These are phyloP conservation scores for Pleuronectes platessa DNA, from an alignment of 2,113 vertebrate species.

Conservation along the genomic window DNA sequence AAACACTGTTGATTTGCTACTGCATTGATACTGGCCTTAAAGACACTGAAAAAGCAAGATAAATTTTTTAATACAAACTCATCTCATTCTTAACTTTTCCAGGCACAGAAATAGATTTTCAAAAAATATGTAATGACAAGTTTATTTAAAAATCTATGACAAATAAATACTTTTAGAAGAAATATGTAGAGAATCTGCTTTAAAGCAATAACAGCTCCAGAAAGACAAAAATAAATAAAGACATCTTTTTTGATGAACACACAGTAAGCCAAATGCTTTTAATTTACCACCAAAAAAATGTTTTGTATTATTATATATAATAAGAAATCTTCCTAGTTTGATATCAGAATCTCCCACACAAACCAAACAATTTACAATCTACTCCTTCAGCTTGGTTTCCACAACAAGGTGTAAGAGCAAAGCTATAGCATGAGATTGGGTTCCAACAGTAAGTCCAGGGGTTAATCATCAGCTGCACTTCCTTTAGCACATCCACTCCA, in stretches of 20 bases:
- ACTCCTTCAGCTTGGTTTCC: neutral
- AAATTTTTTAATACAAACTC: slow-evolving; percentile 43
- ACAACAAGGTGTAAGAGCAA: neutral
- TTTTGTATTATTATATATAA: neutral
- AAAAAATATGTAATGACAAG: slow-evolving; percentile 60
- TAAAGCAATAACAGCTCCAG: slow-evolving; percentile 2
- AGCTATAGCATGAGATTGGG: neutral
- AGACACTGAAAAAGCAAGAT: neutral
- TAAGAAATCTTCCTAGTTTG: neutral
- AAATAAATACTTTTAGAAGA: slow-evolving; percentile 64
- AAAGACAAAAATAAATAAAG: slow-evolving; percentile 9
- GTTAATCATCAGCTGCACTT: neutral
- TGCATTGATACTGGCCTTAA: neutral
- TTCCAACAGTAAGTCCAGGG: neutral
- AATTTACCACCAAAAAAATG: neutral
- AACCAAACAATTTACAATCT: slow-evolving; percentile 5
- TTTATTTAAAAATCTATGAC: slow-evolving; percentile 50
- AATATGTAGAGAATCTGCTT: slow-evolving; percentile 30
- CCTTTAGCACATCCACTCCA: neutral
- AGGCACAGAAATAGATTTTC: slow-evolving; percentile 62
- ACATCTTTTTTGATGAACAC: slow-evolving; percentile 10
- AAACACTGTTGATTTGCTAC: too few species aligned
- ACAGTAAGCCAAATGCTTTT: neutral
- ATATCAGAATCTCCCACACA: neutral
- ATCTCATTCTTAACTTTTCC: slow-evolving; percentile 61